A percentile compares a stretch with the other conserved stretches of the same genome.
phyloP scores from a whole-genome alignment of 2,113 vertebrate genomes.

The Eudyptes chrysolophus region DNA sequence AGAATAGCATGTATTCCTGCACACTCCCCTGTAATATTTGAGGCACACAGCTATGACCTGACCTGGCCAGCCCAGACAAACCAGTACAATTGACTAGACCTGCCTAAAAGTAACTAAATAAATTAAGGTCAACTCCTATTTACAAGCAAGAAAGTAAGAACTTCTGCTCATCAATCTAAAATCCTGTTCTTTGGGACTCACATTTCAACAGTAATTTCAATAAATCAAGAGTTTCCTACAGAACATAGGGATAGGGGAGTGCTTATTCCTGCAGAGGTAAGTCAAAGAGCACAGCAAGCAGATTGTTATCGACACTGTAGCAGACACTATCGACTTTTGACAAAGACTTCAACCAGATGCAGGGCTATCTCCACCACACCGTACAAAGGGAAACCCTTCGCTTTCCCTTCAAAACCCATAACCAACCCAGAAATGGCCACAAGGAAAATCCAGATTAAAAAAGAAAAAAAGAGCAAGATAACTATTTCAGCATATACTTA shows the following conservation, averaged over 20 bases:
- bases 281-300: background rate
- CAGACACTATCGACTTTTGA: background rate
- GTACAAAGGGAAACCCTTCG: background rate
- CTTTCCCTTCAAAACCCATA: background rate
- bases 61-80: background rate
- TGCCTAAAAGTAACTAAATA: background rate
- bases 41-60: background rate
- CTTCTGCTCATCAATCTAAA: background rate
- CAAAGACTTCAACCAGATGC: background rate
- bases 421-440: background rate
- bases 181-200: background rate
- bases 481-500: background rate
- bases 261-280: background rate
- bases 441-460: background rate
- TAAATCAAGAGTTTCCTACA: background rate
- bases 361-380: background rate
- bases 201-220: background rate
- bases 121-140: background rate
- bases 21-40: background rate
- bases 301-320: background rate
- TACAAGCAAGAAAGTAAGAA: background rate
- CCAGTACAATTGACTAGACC: background rate
- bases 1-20: background rate
- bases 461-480: too few species aligned
- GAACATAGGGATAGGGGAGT: background rate